Evolutionary conservation across 2,797 vertebrate genomes (phyloP), one percentile per base, ranked within the genome.

Genomic region (Mus caroli): DNA sequence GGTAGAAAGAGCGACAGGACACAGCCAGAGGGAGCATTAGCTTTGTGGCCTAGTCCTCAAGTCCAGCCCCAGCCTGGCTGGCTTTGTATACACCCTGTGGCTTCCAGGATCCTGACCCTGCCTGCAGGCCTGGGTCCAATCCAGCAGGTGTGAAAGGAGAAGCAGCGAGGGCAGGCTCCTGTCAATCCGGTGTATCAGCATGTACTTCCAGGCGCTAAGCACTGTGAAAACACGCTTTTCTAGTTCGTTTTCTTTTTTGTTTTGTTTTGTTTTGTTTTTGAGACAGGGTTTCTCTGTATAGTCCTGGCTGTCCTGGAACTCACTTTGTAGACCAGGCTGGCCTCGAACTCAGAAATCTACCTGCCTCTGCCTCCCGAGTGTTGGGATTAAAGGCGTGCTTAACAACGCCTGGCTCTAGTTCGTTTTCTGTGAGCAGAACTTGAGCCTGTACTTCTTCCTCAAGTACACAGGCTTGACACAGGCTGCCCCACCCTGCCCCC

Each of bases 191-290:
- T 0, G 26, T 0, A 0, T 11, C 24, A 1, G 1, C 6, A 11
- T 0, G 28, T 0, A 50, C 46, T 34, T 43, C 40, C 13, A 56
- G 60, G 26, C 3, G 2, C 90, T 0, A n/a, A 46, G 80, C 34
- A 2, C 62, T 50, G 4, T 2, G 2, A 34, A 62, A 34, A 24
- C 73, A 19, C 0, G 1, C 20, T 1, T 0, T 1, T 28, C 56
- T 13, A 0, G 1, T 6, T 17, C 34, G 19, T 54, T 4, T 14
- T 17, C 43, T 43, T 43, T 43, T 43, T 43, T 43, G 43, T 43
- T 43, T 43, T 43, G 3, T 43, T 43, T 43, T 43, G 2, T 43
- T 43, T 43, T 43, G n/a, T 43, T 43, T 43, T 4, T 43, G 43
- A 43, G 3, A 43, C 43, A 43, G 43, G 2, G 43, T 43, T 43